These are phyloP conservation scores for Plebejus melissa DNA, from an alignment of 2,888 invertebrate species.

Conservation along the genomic window DNA sequence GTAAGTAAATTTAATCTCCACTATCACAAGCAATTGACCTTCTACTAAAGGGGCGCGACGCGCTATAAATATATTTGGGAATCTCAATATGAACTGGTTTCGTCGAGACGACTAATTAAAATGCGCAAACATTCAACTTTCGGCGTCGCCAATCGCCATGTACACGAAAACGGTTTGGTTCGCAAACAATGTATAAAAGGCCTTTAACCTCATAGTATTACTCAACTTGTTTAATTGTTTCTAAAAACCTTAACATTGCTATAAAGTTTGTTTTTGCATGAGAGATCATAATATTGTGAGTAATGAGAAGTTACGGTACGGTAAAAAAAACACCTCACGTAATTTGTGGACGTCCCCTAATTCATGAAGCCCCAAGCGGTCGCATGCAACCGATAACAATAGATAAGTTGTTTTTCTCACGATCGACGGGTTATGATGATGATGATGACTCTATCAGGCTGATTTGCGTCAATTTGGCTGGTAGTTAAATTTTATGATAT, in stretches of 20 bases:
- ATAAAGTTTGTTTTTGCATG: neutral
- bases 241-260: neutral
- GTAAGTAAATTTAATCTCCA: neutral
- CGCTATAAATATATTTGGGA: constrained; percentile 22
- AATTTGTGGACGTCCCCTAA: too few relatives aligned
- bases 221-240: neutral
- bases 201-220: neutral
- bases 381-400: too few relatives aligned
- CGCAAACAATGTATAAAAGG: neutral
- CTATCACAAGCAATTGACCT: constrained; percentile 1
- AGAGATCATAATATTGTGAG: too few relatives aligned
- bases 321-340: too few relatives aligned
- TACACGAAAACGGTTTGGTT: neutral
- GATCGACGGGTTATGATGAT: too few relatives aligned
- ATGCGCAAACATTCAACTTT: constrained; percentile 11
- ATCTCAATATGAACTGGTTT: constrained; percentile 16
- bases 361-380: too few relatives aligned
- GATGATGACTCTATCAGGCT: too few relatives aligned
- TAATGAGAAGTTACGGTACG: too few relatives aligned
- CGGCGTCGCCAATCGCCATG: neutral
- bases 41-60: constrained; percentile 10
- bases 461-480: too few relatives aligned
- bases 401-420: too few relatives aligned
- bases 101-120: constrained; percentile 3
- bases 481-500: too few relatives aligned